Evolutionary conservation across 1,140 invertebrate genomes (phyloP).

Genomic region (Metopolophium dirhodum): DNA sequence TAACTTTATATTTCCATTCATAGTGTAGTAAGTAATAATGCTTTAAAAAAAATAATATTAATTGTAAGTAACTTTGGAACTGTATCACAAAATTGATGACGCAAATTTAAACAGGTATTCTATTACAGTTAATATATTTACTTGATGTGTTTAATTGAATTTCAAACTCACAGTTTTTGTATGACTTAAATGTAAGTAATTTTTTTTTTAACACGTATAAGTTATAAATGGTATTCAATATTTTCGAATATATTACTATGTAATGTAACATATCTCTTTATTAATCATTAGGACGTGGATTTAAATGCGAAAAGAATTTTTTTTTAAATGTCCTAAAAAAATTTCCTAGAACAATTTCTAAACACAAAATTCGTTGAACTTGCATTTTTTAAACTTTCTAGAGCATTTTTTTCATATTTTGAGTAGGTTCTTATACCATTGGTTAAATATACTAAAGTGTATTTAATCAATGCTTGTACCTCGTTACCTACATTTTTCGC

Average conservation of each 20-base stretch:
- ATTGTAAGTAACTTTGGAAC: not conserved
- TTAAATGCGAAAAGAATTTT: no score
- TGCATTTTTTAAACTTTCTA: no score
- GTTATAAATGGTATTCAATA: no score
- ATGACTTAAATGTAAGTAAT: not conserved
- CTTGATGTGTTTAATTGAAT: not conserved
- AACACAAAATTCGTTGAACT: no score
- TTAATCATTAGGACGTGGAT: no score
- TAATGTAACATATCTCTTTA: not conserved
- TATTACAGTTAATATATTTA: not conserved
- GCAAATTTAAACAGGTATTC: not conserved
- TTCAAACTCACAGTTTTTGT: not conserved
- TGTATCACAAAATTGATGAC: not conserved
- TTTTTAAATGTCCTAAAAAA: no score
- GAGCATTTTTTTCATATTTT: no score
- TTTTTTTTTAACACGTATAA: not conserved
- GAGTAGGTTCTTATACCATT: no score
- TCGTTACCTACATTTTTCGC: no score
- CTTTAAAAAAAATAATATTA: not conserved
- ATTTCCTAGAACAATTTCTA: no score
- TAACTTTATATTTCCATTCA: not conserved
- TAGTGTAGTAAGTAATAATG: not conserved
- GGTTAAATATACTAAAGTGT: no score
- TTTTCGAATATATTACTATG: not conserved
- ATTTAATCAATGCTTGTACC: no score